Percentiles rank a stretch among this genome's conserved stretches.
These are phyloP conservation scores for Ciconia boyciana DNA, from an alignment of 2,113 vertebrate genomes.

Conservation along the genomic window DNA sequence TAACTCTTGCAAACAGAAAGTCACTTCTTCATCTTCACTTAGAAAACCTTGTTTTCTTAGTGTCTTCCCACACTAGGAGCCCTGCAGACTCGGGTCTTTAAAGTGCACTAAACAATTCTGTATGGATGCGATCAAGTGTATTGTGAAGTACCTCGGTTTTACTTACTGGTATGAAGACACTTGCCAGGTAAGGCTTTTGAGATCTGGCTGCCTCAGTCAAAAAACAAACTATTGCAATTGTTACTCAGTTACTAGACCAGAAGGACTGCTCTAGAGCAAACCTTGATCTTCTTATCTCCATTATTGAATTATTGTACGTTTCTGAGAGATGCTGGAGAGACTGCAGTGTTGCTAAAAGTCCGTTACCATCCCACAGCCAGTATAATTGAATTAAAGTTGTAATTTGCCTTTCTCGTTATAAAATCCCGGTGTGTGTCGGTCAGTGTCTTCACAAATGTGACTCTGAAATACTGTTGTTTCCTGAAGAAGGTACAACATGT, in stretches of 20 bases:
- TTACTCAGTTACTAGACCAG: background rate
- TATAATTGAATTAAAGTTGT: background rate
- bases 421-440: background rate
- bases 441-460: fast-evolving
- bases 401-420: background rate
- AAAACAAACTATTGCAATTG: background rate
- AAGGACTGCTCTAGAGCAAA: background rate
- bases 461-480: background rate
- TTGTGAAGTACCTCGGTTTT: background rate
- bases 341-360: background rate
- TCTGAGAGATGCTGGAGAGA: background rate
- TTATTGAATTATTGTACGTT: background rate
- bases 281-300: background rate
- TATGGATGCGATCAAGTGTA: background rate
- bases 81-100: background rate
- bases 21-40: background rate
- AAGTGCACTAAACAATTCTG: background rate
- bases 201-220: background rate
- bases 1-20: conserved; percentile 45
- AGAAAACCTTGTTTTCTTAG: background rate
- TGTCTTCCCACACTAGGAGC: background rate
- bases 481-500: background rate
- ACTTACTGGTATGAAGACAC: background rate
- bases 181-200: background rate
- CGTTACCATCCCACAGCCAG: background rate